Evolutionary conservation across 2,113 vertebrate species (phyloP), one percentile per base, ranked within the genome.

Genomic region (Indri indri): DNA sequence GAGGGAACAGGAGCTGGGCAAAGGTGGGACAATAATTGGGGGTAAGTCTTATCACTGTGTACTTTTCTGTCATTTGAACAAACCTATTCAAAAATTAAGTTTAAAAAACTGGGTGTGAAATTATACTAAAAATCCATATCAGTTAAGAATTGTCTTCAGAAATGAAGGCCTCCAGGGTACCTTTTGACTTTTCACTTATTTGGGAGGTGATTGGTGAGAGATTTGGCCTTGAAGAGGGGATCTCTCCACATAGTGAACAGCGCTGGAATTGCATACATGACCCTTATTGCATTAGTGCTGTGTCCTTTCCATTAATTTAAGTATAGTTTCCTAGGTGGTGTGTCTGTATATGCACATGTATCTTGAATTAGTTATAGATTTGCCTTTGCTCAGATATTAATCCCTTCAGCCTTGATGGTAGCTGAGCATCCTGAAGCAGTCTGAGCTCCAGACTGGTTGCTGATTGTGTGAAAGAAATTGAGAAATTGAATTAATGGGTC

Each of bases 291-390:
- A 32, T 66, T 30, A 76, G 40, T 47, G 40, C 54, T 50, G 8
- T 84, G 54, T 42, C n/a, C 71, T 96, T 90, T 65, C 37, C 18
- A 57, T 86, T 79, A 91, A 59, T 23, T 92, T 50, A 87, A 66
- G 42, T 30, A n/a, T 61, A 74, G 61, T 90, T 90, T 90, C 79
- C 61, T 95, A 93, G 45, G 81, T 37, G 0, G 7, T 93, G 8
- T 91, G 22, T 79, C 76, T 93, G 42, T 68, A 88, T 4, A n/a
- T 14, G 63, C 61, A 83, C 2, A 8, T 54, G 34, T 88, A 74
- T 96, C 34, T 90, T 93, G 63, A 94, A 61, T 85, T 94, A 18
- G 68, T 90, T 95, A 87, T 13, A 80, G 85, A n/a, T 92, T 63
- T 65, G 4, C 71, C 59, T 91, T 9, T 84, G n/a, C 12, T 76